Percentiles rank a stretch among this genome's conserved stretches.
These are phyloP conservation scores for Bombus terrestris DNA, from an alignment of 1,140 invertebrate species.

Conservation along the genomic window DNA sequence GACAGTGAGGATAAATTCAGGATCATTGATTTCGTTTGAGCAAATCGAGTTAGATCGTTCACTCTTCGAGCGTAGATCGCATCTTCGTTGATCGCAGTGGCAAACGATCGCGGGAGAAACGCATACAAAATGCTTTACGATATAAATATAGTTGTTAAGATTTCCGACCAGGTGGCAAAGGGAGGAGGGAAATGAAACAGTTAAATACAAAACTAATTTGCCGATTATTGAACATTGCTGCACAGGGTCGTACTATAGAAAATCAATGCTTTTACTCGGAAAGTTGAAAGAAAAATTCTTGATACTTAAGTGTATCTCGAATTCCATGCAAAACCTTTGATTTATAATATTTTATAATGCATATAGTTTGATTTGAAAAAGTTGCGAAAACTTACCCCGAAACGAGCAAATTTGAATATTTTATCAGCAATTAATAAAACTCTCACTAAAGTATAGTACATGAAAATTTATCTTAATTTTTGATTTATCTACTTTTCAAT, in stretches of 20 bases:
- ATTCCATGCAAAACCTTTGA: background rate
- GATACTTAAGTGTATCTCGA: background rate
- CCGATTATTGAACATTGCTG: constrained; percentile 24
- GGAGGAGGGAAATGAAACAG: constrained; percentile 30
- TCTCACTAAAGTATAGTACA: too few species aligned
- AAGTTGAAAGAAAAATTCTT: background rate
- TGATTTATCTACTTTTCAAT: background rate
- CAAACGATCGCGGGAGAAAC: constrained; percentile 47
- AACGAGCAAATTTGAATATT: background rate
- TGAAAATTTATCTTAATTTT: background rate
- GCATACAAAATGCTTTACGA: constrained; percentile 63
- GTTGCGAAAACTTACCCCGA: background rate
- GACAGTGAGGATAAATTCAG: background rate
- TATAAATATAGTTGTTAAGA: constrained; percentile 68
- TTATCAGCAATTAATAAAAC: too few species aligned
- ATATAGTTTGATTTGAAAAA: background rate
- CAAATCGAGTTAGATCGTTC: background rate
- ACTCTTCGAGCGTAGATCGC: background rate
- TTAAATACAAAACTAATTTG: constrained; percentile 26
- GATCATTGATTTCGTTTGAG: background rate
- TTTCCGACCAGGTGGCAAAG: constrained; percentile 59
- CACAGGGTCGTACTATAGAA: background rate
- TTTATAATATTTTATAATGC: background rate
- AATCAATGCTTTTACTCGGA: background rate
- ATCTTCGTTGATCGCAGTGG: background rate